Evolutionary conservation across 2,888 invertebrate genomes (phyloP).

Genomic region (Argynnis bischoffii): DNA sequence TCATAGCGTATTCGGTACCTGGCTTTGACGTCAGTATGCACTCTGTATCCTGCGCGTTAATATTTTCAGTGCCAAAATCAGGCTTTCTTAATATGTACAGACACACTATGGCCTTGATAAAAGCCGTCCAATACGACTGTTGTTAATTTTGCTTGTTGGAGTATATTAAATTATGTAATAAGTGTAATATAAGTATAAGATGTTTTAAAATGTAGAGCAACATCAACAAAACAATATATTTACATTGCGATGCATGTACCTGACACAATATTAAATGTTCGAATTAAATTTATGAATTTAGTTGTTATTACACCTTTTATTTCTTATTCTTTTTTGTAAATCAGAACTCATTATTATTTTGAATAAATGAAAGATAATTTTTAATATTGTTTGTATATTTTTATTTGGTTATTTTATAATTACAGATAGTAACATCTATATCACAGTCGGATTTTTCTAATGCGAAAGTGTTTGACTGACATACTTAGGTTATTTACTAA

Average conservation of each 20-base stretch:
- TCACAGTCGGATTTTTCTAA: no score
- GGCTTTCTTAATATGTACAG: constrained; percentile 18
- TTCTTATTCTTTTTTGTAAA: constrained; percentile 1
- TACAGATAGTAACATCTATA: no score
- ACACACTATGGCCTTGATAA: constrained; percentile 46
- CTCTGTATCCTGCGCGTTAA: constrained; percentile 11
- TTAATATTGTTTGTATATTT: not conserved
- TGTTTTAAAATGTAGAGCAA: constrained; percentile 7
- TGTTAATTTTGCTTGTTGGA: constrained; percentile 57
- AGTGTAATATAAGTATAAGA: constrained; percentile 8
- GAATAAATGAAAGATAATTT: constrained; percentile 3
- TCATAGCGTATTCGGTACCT: constrained; percentile 2
- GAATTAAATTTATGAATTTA: constrained; percentile 6
- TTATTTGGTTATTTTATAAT: no score
- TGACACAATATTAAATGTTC: constrained; percentile 13
- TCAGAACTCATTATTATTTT: not conserved
- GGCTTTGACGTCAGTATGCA: not conserved
- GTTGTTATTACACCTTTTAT: constrained; percentile 2
- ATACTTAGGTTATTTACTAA: no score
- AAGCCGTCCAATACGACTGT: constrained; percentile 59
- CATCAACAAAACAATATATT: constrained; percentile 12
- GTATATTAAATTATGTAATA: constrained; percentile 35
- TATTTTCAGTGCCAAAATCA: constrained; percentile 24
- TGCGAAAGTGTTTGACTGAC: no score
- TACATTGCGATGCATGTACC: constrained; percentile 18